These are phyloP conservation scores for Sarcophaga peregrina DNA, from an alignment of 1,140 invertebrate species.

Conservation along the genomic window DNA sequence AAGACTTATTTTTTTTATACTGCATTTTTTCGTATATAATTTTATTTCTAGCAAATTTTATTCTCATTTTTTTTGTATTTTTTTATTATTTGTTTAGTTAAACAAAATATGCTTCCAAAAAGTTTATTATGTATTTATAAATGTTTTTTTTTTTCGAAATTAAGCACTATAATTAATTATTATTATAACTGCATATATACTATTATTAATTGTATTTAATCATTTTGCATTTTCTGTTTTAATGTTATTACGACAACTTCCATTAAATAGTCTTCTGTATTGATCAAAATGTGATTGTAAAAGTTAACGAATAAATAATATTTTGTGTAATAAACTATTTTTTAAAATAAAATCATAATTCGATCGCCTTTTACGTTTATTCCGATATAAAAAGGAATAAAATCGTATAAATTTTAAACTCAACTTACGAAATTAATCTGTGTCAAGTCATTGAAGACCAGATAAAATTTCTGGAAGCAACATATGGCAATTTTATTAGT, in stretches of 20 bases:
- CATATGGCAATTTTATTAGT: too few relatives aligned
- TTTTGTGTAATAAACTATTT: not conserved
- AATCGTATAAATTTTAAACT: too few relatives aligned
- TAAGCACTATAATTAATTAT: not conserved
- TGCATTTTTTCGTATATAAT: not conserved
- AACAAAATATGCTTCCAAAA: slow-evolving; percentile 1
- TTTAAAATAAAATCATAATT: too few relatives aligned
- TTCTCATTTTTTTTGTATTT: not conserved
- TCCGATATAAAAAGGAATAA: too few relatives aligned
- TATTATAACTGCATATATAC: not conserved
- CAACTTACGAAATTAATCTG: too few relatives aligned
- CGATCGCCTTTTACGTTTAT: too few relatives aligned
- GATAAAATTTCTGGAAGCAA: too few relatives aligned
- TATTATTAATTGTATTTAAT: not conserved
- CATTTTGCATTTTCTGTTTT: not conserved
- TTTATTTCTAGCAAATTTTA: slow-evolving; percentile 8
- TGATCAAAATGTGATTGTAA: slow-evolving; percentile 4
- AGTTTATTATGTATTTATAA: not conserved
- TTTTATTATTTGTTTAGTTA: not conserved
- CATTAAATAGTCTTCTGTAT: not conserved
- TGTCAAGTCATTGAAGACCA: too few relatives aligned
- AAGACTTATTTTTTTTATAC: slow-evolving; percentile 26
- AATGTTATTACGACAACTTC: not conserved
- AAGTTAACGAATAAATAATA: slow-evolving; percentile 4
- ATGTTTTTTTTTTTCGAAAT: not conserved